Evolutionary conservation across 2,113 vertebrate species (phyloP), one percentile per base, ranked within the genome.

Genomic region (Pseudopipra pipra): DNA sequence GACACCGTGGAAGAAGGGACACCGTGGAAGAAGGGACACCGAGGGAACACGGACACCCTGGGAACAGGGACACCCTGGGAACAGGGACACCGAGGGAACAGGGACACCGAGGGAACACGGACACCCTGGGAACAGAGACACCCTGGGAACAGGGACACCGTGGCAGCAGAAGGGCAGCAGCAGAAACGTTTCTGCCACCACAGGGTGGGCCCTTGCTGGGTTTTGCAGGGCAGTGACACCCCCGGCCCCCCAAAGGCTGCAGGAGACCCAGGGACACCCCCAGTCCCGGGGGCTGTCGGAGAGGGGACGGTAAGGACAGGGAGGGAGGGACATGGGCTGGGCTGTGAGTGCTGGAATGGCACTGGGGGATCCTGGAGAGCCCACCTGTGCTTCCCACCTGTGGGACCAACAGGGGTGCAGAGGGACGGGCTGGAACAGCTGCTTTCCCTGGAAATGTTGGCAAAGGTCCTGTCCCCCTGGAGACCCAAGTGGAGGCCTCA

Each of bases 361-460:
- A 2, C 4, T 5, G n/a, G 19, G 28, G 11, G 14, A 16, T 55
- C 78, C 0, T 0, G 18, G 37, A 12, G 9, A 28, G 24, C 14
- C 44, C 41, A 0, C 15, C 46, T 2, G 2, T 0, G 13, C 3
- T 1, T 1, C 6, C 3, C 83, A 8, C 0, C 25, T 25, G 8
- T 14, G 61, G 61, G 39, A 41, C 27, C 58, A 19, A 61, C 5
- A 1, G 3, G 20, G 14, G 5, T 3, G 22, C 46, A 13, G 22
- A n/a, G 58, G 49, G 31, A 6, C 0, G 8, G 35, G 39, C 2
- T 7, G 66, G 12, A 18, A 6, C 2, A 1, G n/a, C 46, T 7
- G 0, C 41, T 20, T 7, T 4, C 41, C 55, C 23, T 4, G 5
- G 21, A 35, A 2, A 2, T 12, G 0, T 3, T 4, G 2, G 6